Base-by-base conservation (phyloP, 2,888 invertebrate species). In the Sinohyriopsis cumingii region DNA sequence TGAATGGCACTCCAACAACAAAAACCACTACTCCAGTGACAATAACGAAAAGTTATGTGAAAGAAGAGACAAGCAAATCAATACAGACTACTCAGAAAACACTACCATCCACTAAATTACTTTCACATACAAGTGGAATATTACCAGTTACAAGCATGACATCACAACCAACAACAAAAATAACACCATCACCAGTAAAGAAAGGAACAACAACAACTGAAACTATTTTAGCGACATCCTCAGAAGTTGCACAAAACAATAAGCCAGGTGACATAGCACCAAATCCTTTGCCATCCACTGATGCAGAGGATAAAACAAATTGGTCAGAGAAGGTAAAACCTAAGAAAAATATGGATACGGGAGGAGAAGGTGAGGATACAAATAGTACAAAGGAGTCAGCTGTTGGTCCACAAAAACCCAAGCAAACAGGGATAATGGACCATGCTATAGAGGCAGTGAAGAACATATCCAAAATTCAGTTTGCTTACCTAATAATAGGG, bases 401-500 rank as follows among this genome's bases (percentile, higher is more conserved):
- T 55, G 19, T 12, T 67, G 28, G n/a, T 4, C 12, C 55, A 20
- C 28, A 56, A 22, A 65, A 22, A n/a, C 20, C 65, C 28, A 65
- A 15, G 45, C 45, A 45, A 15, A 45, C 45, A 45, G 45, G 45
- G 15, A 3, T 15, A 15, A 15, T 85, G 3, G 61, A 76, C 24
- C 73, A 70, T 20, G 77, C 79, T 12, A 63, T 83, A 9, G 64
- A 82, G 25, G 75, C 75, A 9, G 75, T 85, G 12, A 80, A 76
- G 53, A 77, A 82, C 61, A 83, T 88, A 75, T 86, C 88, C 0
- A 85, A 81, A 62, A 86, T 88, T 33, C 86, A 90, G 78, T 86
- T 90, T 81, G 89, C 90, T 3, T 91, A 91, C 74, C 72, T 88
- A 4, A 87, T 89, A 55, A 88, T 91, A 56, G 89, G 89, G 0